Base-by-base conservation (phyloP, 1,140 invertebrate species). In the Mya arenaria region DNA sequence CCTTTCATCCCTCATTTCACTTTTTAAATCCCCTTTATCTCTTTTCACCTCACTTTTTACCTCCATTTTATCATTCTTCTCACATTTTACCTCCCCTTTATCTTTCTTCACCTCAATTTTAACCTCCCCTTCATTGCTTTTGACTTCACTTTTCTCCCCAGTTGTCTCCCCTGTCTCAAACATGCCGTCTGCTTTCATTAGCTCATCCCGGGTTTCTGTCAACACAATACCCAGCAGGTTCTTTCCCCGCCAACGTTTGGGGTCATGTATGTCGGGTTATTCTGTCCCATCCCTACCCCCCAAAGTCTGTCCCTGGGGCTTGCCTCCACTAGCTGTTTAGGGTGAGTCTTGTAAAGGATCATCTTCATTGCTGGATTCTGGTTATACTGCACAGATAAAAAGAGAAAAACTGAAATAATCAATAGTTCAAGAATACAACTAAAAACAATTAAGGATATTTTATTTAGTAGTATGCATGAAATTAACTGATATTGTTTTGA, bases 211-310 rank as follows among this genome's bases (percentile, higher is more conserved):
- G 25, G 92, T 87, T 44, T 88, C 71, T 30, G 91, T 93, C 25
- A 93, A 79, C 13, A 85, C 72, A n/a, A 88, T 79, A 4, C 92
- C 92, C n/a, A 93, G 84, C 13, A 90, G 74, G 71, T 93, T 93
- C 36, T 87, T 86, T 1, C 91, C 92, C 58, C 87, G 71, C 91
- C 92, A 92, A 10, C 85, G 87, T 2, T 37, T 69, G 15, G 68
- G 60, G 66, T 89, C 66, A 71, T 72, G 78, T 3, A 89, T 90
- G 25, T 86, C 4, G 83, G 84, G 80, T 91, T 90, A 19, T 83
- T 82, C 8, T 44, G 83, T 0, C 84, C 84, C 13, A 89, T 37
- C 4, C 92, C 92, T 32, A 92, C 91, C 0, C 92, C 92, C 92
- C 92, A 92, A 4, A 91, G 83, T 28, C 79, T 78, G 75, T 92